Conservation (phyloP, 2,797 vertebrate species). For the Falco rusticolus region DNA sequence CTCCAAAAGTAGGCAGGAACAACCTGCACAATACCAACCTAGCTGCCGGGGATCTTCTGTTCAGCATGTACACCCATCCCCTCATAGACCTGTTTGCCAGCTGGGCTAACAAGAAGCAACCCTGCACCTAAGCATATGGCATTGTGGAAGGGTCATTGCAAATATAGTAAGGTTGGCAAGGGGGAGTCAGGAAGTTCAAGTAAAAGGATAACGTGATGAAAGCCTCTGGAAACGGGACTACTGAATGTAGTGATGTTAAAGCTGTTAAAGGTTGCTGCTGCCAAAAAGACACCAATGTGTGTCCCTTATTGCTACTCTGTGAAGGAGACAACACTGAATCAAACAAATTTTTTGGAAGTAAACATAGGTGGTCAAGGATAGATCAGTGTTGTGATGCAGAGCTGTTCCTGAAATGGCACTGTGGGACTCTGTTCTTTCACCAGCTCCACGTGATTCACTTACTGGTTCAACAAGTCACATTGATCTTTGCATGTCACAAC, state of each 20-base stretch:
- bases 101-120: background rate
- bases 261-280: background rate
- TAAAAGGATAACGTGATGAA: background rate
- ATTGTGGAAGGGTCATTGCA: background rate
- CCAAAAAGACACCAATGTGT: background rate
- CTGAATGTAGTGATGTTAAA: background rate
- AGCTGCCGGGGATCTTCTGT: background rate
- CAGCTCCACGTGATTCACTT: background rate
- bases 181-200: background rate
- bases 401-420: background rate
- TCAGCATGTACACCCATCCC: background rate
- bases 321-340: background rate
- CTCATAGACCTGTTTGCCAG: background rate
- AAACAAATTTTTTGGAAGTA: background rate
- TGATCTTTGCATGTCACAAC: slow-evolving; percentile 39
- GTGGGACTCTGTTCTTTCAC: background rate
- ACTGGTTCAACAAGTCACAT: background rate
- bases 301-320: background rate
- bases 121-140: background rate
- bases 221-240: background rate
- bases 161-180: background rate
- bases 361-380: background rate
- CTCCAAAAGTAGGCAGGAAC: background rate
- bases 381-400: background rate
- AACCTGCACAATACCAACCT: background rate